These are phyloP conservation scores for Drosophila anceps DNA, from an alignment of 2,888 invertebrate species.

Conservation along the genomic window DNA sequence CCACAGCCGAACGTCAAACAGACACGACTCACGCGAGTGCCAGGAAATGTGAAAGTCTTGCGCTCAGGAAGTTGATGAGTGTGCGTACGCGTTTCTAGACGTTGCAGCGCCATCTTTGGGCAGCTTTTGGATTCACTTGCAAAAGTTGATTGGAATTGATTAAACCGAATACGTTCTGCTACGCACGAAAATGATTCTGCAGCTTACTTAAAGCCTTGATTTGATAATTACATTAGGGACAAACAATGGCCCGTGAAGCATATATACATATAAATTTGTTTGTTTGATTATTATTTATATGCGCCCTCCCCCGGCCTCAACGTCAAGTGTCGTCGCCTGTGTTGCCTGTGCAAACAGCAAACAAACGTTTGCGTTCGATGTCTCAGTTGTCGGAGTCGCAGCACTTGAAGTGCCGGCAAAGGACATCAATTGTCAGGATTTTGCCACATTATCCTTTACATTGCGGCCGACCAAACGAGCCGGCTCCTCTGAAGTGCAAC, in stretches of 20 bases:
- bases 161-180: conserved; percentile 2
- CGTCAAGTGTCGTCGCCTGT: conserved; percentile 66
- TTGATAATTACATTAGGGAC: conserved; percentile 51
- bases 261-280: conserved; percentile 28
- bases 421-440: conserved; percentile 79
- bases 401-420: conserved; percentile 73
- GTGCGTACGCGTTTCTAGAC: conserved; percentile 25
- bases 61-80: conserved; percentile 53
- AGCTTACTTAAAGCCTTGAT: conserved; percentile 17
- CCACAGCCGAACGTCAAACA: conserved; percentile 62
- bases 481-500: conserved; percentile 69
- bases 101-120: conserved; percentile 58
- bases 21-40: conserved; percentile 27
- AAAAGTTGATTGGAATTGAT: conserved; percentile 56
- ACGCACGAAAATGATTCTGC: conserved; percentile 7
- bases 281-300: conserved; percentile 77
- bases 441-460: conserved; percentile 82
- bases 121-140: conserved; percentile 36
- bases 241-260: conserved; percentile 41
- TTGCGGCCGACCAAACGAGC: conserved; percentile 55
- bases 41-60: conserved; percentile 64
- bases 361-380: conserved; percentile 45
- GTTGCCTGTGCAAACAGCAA: conserved; percentile 66
- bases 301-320: conserved; percentile 56
- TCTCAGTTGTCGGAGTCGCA: conserved; percentile 34